A percentile compares a stretch with the other conserved stretches of the same genome.
Conservation (phyloP, 2,888 invertebrate genomes). For the Taphrorychus bicolor region DNA sequence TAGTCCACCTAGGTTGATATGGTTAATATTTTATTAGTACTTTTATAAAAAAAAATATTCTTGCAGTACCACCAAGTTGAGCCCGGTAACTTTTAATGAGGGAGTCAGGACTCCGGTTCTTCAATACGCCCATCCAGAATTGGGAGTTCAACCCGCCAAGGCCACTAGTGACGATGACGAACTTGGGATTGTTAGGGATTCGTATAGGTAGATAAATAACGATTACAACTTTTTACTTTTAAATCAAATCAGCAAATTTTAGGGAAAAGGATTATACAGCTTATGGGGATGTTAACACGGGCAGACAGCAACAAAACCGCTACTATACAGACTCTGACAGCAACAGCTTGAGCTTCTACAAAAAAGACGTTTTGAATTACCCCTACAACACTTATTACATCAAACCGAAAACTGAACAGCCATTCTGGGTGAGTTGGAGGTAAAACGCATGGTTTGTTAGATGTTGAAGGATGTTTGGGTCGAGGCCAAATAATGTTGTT, state of each 20-base stretch:
- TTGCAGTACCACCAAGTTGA: slow-evolving; percentile 59
- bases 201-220: slow-evolving; percentile 30
- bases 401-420: slow-evolving; percentile 67
- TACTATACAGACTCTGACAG: slow-evolving; percentile 57
- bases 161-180: slow-evolving; percentile 44
- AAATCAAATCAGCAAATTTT: slow-evolving; percentile 17
- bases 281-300: slow-evolving; percentile 53
- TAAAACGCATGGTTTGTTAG: not conserved
- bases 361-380: slow-evolving; percentile 64
- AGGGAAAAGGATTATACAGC: slow-evolving; percentile 51
- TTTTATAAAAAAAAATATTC: not conserved
- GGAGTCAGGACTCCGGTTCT: slow-evolving; percentile 77
- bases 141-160: slow-evolving; percentile 79
- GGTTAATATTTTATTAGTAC: not conserved
- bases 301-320: slow-evolving; percentile 57
- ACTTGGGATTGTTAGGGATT: slow-evolving; percentile 30
- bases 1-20: slow-evolving; percentile 62
- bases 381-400: slow-evolving; percentile 67
- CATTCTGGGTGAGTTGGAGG: slow-evolving; percentile 66
- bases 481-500: too few species aligned
- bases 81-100: slow-evolving; percentile 70
- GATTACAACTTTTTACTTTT: not conserved
- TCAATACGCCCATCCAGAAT: slow-evolving; percentile 81
- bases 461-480: too few species aligned
- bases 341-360: slow-evolving; percentile 59